These are phyloP conservation scores for Ochlodes sylvanus DNA, from an alignment of 2,888 invertebrate species.

Conservation along the genomic window DNA sequence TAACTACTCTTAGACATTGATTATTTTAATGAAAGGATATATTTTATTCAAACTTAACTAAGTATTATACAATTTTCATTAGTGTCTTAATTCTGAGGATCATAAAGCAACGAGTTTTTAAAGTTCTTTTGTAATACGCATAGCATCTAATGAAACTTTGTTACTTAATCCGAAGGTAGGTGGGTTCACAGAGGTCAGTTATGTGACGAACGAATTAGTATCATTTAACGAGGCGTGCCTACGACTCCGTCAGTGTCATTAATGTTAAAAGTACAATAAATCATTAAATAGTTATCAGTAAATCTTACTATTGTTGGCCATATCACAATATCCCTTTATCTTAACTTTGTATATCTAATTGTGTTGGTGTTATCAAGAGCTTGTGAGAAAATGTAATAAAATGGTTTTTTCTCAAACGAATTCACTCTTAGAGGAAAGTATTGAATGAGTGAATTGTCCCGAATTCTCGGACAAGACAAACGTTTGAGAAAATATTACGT, in stretches of 20 bases:
- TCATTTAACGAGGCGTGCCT: slow-evolving; percentile 14
- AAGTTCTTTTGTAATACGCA: slow-evolving; percentile 16
- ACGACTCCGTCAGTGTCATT: slow-evolving; percentile 7
- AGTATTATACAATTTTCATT: slow-evolving; percentile 18
- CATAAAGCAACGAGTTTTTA: slow-evolving; percentile 2
- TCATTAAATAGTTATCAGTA: background rate
- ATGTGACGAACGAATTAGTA: slow-evolving; percentile 26
- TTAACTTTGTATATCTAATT: too few species aligned
- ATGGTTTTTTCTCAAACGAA: too few species aligned
- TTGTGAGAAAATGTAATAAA: too few species aligned
- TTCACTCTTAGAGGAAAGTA: too few species aligned
- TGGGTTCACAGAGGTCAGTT: slow-evolving; percentile 46
- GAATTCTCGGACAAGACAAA: too few species aligned
- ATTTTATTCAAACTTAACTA: background rate
- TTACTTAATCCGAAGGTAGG: slow-evolving; percentile 39
- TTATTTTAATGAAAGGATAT: background rate
- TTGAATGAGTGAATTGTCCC: too few species aligned
- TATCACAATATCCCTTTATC: background rate
- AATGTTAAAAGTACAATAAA: slow-evolving; percentile 23
- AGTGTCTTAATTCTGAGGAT: background rate
- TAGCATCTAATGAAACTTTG: slow-evolving; percentile 32
- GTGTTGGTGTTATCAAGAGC: too few species aligned
- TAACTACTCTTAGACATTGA: background rate
- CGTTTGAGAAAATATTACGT: too few species aligned
- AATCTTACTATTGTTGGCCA: background rate